Evolutionary conservation across 2,797 vertebrate species (phyloP).

Genomic region (Tamandua tetradactyla): DNA sequence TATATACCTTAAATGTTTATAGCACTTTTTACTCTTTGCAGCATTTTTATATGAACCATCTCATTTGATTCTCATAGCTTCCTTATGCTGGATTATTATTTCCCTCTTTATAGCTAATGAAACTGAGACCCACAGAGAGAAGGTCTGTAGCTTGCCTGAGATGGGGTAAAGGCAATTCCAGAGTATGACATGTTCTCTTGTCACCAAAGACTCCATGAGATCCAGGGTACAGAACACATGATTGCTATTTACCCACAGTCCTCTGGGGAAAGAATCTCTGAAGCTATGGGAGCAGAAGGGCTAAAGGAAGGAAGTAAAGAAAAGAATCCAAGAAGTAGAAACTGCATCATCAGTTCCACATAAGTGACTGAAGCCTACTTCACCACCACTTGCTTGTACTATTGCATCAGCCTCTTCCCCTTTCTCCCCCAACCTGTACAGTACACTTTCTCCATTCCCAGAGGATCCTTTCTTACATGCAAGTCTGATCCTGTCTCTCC

Average conservation of each 20-base stretch:
- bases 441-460: not conserved
- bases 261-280: not conserved
- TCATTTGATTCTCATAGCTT: constrained; percentile 33
- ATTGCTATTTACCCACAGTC: not conserved
- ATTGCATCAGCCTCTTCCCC: not conserved
- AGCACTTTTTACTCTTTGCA: not conserved
- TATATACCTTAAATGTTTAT: not conserved
- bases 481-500: not conserved
- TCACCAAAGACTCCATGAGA: not conserved
- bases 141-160: constrained; percentile 17
- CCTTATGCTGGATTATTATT: constrained; percentile 11
- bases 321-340: not conserved
- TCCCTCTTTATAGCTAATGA: not conserved
- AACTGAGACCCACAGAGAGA: constrained; percentile 42
- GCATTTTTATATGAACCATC: not conserved
- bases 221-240: not conserved
- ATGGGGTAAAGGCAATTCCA: not conserved
- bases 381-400: not conserved
- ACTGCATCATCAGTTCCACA: not conserved
- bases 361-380: not conserved
- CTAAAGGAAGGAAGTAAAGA: not conserved
- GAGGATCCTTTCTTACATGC: not conserved
- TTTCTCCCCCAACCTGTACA: not conserved
- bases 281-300: not conserved
- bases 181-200: not conserved